These are phyloP conservation scores for Eueides isabella DNA, from an alignment of 1,140 invertebrate species.

Conservation along the genomic window DNA sequence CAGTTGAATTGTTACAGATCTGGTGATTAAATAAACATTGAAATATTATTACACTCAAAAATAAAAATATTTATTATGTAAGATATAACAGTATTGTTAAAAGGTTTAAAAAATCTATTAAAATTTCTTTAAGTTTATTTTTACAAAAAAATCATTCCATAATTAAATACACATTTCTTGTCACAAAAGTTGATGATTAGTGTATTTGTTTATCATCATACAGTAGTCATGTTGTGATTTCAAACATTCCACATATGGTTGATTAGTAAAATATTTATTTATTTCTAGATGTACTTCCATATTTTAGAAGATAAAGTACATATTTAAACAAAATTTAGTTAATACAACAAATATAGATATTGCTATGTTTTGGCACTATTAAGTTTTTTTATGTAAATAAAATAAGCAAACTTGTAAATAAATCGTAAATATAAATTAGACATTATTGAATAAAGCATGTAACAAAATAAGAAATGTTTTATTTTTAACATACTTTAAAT, in stretches of 20 bases:
- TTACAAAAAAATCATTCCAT: constrained; percentile 7
- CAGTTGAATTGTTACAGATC: constrained; percentile 45
- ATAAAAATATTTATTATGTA: not conserved
- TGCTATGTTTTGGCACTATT: not conserved
- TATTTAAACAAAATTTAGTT: constrained; percentile 9
- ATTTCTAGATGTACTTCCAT: not conserved
- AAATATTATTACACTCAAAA: constrained; percentile 23
- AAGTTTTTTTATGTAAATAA: constrained; percentile 14
- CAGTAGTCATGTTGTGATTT: constrained; percentile 30
- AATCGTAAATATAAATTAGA: not conserved
- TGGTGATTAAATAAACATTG: constrained; percentile 41
- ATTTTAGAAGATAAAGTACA: constrained; percentile 17
- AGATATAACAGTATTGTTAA: not conserved
- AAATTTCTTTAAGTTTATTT: not conserved
- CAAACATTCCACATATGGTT: constrained; percentile 30
- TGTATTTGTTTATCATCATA: not conserved
- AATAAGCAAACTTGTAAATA: constrained; percentile 6
- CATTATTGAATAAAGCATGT: constrained; percentile 1
- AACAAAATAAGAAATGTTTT: not conserved
- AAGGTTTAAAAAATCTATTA: not conserved
- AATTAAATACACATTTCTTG: not conserved
- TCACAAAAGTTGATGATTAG: not conserved
- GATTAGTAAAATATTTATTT: not conserved
- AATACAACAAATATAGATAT: not conserved
- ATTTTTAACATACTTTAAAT: not conserved